Percentiles rank a stretch among this genome's conserved stretches.
Evolutionary conservation across 2,888 invertebrate genomes (phyloP).

Genomic region (Sarcophaga carnaria): DNA sequence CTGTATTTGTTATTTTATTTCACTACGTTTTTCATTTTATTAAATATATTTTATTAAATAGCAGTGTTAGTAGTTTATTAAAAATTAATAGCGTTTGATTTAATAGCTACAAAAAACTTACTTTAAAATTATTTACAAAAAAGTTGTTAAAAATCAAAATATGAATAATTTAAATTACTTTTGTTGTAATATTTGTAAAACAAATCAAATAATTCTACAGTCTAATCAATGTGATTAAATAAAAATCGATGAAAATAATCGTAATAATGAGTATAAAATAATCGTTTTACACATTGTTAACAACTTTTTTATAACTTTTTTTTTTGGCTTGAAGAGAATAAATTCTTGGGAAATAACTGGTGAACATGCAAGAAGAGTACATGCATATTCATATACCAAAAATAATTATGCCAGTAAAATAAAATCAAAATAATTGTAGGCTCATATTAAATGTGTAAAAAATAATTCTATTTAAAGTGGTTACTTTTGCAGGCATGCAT

Average conservation of each 20-base stretch:
- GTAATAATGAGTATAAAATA: no score
- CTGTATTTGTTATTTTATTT: slow-evolving; percentile 83
- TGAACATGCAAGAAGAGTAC: no score
- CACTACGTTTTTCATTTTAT: slow-evolving; percentile 76
- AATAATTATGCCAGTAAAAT: no score
- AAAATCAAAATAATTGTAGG: no score
- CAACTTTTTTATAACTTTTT: neutral
- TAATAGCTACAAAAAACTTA: slow-evolving; percentile 51
- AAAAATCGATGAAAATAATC: neutral
- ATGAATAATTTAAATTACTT: neutral
- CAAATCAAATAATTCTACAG: neutral
- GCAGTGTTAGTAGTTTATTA: slow-evolving; percentile 40
- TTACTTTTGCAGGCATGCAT: no score
- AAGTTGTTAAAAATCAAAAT: slow-evolving; percentile 28
- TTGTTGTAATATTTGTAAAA: neutral
- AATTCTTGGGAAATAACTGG: no score
- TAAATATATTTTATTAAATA: slow-evolving; percentile 39
- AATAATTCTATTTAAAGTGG: no score
- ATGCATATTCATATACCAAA: no score
- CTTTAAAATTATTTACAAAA: slow-evolving; percentile 45
- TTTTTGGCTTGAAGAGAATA: neutral
- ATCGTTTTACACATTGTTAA: neutral
- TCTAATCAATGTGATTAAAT: neutral
- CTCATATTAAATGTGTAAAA: no score
- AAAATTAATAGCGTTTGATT: slow-evolving; percentile 49